phyloP scores from a whole-genome alignment of 2,888 invertebrate species.

The Stegophylla sp. region DNA sequence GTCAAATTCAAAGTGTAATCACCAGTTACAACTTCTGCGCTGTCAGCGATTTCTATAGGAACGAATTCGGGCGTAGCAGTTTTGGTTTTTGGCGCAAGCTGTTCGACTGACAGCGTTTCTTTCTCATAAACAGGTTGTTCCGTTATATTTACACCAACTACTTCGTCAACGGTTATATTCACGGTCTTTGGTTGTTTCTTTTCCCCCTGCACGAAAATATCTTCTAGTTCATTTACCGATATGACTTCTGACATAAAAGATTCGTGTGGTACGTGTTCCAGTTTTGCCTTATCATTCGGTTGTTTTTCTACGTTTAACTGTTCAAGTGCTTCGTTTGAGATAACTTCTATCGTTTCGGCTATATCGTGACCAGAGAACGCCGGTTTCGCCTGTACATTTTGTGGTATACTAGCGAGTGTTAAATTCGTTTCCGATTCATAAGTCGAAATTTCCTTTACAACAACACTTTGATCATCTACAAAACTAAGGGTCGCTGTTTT shows the following conservation, averaged over 20 bases:
- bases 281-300: constrained; percentile 32
- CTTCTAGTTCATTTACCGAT: constrained; percentile 62
- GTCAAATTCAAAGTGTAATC: constrained; percentile 34
- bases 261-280: constrained; percentile 61
- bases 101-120: constrained; percentile 66
- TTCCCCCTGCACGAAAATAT: background rate
- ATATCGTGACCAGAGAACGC: constrained; percentile 64
- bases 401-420: constrained; percentile 64
- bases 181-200: constrained; percentile 62
- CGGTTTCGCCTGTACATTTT: constrained; percentile 63
- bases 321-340: constrained; percentile 62
- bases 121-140: constrained; percentile 66
- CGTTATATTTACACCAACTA: constrained; percentile 70
- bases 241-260: constrained; percentile 66
- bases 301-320: constrained; percentile 62
- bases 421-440: constrained; percentile 65
- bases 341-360: constrained; percentile 65
- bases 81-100: constrained; percentile 60
- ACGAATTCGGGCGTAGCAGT: constrained; percentile 35
- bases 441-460: constrained; percentile 67
- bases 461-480: constrained; percentile 70
- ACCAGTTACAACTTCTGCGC: constrained; percentile 25
- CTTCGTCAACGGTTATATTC: constrained; percentile 68
- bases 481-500: constrained; percentile 67
- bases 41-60: constrained; percentile 19